Evolutionary conservation across 1,140 invertebrate genomes (phyloP).

Genomic region (Nasonia giraulti): DNA sequence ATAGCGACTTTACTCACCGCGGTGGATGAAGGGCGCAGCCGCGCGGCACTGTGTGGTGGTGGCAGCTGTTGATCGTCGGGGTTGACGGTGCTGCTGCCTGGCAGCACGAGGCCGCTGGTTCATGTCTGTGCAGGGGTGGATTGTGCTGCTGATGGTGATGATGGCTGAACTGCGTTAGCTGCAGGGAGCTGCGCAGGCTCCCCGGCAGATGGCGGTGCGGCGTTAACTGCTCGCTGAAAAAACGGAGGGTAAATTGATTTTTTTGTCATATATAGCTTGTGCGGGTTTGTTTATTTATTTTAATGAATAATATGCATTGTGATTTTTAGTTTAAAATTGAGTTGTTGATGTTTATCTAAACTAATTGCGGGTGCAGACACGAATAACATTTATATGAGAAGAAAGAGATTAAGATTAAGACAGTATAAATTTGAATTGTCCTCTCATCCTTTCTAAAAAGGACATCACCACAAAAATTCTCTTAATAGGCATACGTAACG

Average conservation of each 20-base stretch:
- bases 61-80: conserved; percentile 57
- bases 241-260: neutral
- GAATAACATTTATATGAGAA: too few relatives aligned
- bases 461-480: too few relatives aligned
- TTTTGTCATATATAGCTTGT: too few relatives aligned
- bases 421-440: too few relatives aligned
- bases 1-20: conserved; percentile 59
- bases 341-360: too few relatives aligned
- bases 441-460: too few relatives aligned
- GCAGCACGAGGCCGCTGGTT: conserved; percentile 52
- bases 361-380: too few relatives aligned
- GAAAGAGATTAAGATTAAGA: too few relatives aligned
- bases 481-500: too few relatives aligned
- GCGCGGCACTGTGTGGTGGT: conserved; percentile 59
- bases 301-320: too few relatives aligned
- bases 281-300: too few relatives aligned
- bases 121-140: conserved; percentile 55
- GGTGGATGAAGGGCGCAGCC: conserved; percentile 64
- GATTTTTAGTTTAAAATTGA: too few relatives aligned
- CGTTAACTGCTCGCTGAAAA: conserved; percentile 63
- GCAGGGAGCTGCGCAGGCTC: conserved; percentile 59
- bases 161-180: conserved; percentile 54
- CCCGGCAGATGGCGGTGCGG: conserved; percentile 63
- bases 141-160: conserved; percentile 57
- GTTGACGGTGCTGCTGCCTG: conserved; percentile 49